Base-by-base conservation (phyloP, 2,888 invertebrate genomes). In the Gandaritis pyraliata region DNA sequence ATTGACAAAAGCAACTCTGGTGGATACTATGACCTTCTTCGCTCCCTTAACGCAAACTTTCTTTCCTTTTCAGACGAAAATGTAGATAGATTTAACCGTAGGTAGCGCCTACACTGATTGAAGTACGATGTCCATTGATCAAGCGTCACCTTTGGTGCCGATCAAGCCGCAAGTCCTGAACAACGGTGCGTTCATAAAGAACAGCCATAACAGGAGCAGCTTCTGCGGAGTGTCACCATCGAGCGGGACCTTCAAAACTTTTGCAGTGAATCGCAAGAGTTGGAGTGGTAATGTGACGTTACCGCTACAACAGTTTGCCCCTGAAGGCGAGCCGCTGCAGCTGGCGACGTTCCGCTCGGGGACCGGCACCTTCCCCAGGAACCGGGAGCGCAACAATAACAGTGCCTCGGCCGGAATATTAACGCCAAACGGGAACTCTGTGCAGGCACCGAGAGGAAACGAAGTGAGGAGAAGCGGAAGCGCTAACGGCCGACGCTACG, bases 251-350 rank as follows among this genome's bases (percentile, higher is more conserved):
- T 87, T 91, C 73, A 92, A 92, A 83, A 92, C 91, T 77, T 92
- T 92, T 70, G 85, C 91, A 60, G 87, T 88, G 65, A 93, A 93
- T 81, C 87, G 93, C 66, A 93, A 93, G 83, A 92, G 92, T 79
- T 93, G 93, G 93, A 91, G 92, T 78, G 93, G 93, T 64, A 92
- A 92, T 73, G 90, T 90, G 71, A 92, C 91, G 67, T 86, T 93
- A 76, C 92, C 92, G 41, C 87, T 92, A 55, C 92, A 92, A 72
- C 89, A 91, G 78, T 89, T 85, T 72, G 79, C 87, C 33, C 85
- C 90, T 13, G 88, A 90, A 60, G 87, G 88, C 61, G 85, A 82
- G 71, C 81, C 87, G 68, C 92, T 92, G 48, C 86, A 87, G 69
- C 83, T 93, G 68, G 92, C 87, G 45, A 92, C 92, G 56, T 93